Conservation (phyloP, 2,888 invertebrate species). For the Ormyrus pomaceus region DNA sequence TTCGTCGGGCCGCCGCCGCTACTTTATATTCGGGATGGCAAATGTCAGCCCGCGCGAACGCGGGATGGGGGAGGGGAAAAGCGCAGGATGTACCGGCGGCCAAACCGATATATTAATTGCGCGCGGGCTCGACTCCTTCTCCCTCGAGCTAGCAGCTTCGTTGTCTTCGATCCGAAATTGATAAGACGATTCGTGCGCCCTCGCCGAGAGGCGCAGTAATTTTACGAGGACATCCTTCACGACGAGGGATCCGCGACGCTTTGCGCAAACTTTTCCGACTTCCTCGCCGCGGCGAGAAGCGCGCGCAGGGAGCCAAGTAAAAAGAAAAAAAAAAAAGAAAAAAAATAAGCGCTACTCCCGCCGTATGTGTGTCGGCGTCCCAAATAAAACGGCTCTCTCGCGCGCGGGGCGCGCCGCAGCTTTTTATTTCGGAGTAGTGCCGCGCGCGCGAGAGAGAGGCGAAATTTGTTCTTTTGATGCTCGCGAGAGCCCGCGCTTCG, state of each 20-base stretch:
- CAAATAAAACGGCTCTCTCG: slow-evolving; percentile 47
- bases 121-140: no score
- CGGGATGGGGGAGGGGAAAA: not conserved
- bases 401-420: not conserved
- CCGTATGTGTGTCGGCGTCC: slow-evolving; percentile 29
- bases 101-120: no score
- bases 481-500: not conserved
- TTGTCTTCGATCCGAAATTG: no score
- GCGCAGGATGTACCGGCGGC: no score
- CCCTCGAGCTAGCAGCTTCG: no score
- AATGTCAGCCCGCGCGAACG: slow-evolving; percentile 58
- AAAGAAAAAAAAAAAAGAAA: not conserved
- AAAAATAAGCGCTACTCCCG: no score
- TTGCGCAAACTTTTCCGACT: slow-evolving; percentile 29
- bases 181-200: no score
- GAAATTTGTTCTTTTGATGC: slow-evolving; percentile 10
- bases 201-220: no score
- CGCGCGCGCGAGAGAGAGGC: not conserved
- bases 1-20: slow-evolving; percentile 53
- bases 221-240: no score
- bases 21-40: slow-evolving; percentile 68
- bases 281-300: not conserved
- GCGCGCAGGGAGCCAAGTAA: no score
- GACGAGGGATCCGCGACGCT: not conserved
- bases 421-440: slow-evolving; percentile 5